Conservation (phyloP, 2,888 invertebrate species). For the Cetonia aurata region DNA sequence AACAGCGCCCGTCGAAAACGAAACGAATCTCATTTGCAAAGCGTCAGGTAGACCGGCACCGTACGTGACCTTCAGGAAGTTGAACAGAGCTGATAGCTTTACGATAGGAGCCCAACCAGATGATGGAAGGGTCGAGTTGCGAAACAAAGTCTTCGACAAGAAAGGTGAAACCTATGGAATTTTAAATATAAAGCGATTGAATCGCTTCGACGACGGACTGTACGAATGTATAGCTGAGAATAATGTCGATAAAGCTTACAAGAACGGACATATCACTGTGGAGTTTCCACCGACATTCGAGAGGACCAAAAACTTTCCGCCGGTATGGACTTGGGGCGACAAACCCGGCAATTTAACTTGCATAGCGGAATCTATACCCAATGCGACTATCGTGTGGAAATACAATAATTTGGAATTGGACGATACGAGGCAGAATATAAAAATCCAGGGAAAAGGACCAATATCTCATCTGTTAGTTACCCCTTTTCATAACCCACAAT, state of each 20-base stretch:
- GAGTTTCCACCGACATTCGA: slow-evolving; percentile 87
- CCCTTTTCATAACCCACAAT: slow-evolving; percentile 73
- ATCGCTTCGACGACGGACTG: slow-evolving; percentile 85
- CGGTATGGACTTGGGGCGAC: slow-evolving; percentile 87
- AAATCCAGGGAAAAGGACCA: slow-evolving; percentile 77
- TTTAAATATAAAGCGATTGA: slow-evolving; percentile 76
- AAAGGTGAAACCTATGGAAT: slow-evolving; percentile 75
- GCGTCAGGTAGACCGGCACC: slow-evolving; percentile 87
- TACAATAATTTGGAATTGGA: slow-evolving; percentile 64
- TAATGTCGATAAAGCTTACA: slow-evolving; percentile 76
- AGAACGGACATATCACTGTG: slow-evolving; percentile 86
- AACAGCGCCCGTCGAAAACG: slow-evolving; percentile 74
- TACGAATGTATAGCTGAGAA: slow-evolving; percentile 90
- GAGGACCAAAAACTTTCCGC: slow-evolving; percentile 76
- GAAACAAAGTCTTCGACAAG: slow-evolving; percentile 69
- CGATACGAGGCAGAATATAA: slow-evolving; percentile 70
- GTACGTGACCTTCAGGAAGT: slow-evolving; percentile 82
- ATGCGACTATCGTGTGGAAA: slow-evolving; percentile 92
- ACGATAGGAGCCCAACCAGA: slow-evolving; percentile 73
- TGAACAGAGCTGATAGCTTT: slow-evolving; percentile 74
- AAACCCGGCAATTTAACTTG: slow-evolving; percentile 88
- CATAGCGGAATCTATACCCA: slow-evolving; percentile 87
- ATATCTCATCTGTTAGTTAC: slow-evolving; percentile 78
- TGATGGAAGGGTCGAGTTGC: slow-evolving; percentile 78
- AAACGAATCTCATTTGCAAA: slow-evolving; percentile 80